Base-by-base conservation (phyloP, 2,888 invertebrate species). In the Tinea semifulvella region DNA sequence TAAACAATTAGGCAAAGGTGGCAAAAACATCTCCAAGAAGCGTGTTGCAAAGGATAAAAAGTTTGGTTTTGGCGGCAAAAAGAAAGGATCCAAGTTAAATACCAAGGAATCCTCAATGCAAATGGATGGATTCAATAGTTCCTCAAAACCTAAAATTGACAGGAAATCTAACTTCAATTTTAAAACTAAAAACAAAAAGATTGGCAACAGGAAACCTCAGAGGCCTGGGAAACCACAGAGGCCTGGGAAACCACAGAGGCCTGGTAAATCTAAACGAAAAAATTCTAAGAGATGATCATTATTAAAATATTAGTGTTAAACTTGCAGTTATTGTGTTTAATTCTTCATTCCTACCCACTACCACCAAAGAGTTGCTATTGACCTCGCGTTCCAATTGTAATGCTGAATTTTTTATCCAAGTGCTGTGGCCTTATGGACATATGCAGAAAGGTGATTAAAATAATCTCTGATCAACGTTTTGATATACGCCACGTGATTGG, bases 11-110 rank as follows among this genome's bases (percentile, higher is more conserved):
- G 60, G 63, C 1, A 54, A 56, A 6, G 68, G 74, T 26, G 75
- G 68, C 3, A 80, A 76, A 54, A 56, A 13, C 20, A 19, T 71
- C 28, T 52, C 68, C 10, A 77, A 72, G 48, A 75, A 68, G 63
- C 80, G 90, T 50, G 84, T 87, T 50, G 79, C 83, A 57, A 94
- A 92, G 61, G 89, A 96, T 62, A 84, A 88, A 46, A 96, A 92
- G 65, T 98, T 90, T 73, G 98, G 98, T 1, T 96, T 92, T 72
- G 98, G 98, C 22, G 98, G 98, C 0, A 95, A 94, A 65, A 98
- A 98, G 77, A 90, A 91, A 59, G 91, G 96, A 0, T 83, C 85
- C 0, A 98, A 98, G 66, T 74, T 85, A 38, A 98, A 98, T 61
- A 94, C 94, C 0, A 88, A 87, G 52, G 87, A 91, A 0, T 96